phyloP scores from a whole-genome alignment of 1,140 invertebrate genomes.

The Psix sp. region DNA sequence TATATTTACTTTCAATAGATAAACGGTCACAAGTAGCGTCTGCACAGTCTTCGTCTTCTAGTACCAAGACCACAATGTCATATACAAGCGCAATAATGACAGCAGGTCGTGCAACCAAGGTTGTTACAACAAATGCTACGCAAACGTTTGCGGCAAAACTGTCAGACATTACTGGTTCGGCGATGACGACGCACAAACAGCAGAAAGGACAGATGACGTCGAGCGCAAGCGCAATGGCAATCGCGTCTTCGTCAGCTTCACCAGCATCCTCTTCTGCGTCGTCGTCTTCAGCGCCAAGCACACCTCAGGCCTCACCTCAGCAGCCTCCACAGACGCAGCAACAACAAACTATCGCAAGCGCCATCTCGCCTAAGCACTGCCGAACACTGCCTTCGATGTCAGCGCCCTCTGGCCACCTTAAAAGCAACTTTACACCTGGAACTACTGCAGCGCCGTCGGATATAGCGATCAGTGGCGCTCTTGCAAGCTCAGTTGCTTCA shows the following conservation, averaged over 20 bases:
- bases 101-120: conserved; percentile 74
- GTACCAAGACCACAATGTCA: conserved; percentile 81
- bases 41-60: conserved; percentile 74
- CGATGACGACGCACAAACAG: conserved; percentile 53
- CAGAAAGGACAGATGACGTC: conserved; percentile 49
- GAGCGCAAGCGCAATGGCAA: conserved; percentile 57
- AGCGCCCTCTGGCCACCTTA: conserved; percentile 64
- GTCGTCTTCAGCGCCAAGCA: conserved; percentile 62
- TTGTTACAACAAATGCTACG: conserved; percentile 74
- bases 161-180: conserved; percentile 76
- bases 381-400: conserved; percentile 78
- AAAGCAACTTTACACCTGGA: conserved; percentile 5
- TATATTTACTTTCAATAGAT: conserved; percentile 66
- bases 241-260: conserved; percentile 23
- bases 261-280: conserved; percentile 20
- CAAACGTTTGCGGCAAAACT: conserved; percentile 82
- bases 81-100: conserved; percentile 81
- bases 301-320: conserved; percentile 63
- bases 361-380: conserved; percentile 77
- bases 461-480: conserved; percentile 34
- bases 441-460: neutral
- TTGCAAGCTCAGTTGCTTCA: conserved; percentile 52
- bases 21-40: conserved; percentile 72
- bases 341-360: conserved; percentile 54
- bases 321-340: conserved; percentile 36